Evolutionary conservation across 2,888 invertebrate species (phyloP), one percentile per base, ranked within the genome.

Genomic region (Metalampra italica): DNA sequence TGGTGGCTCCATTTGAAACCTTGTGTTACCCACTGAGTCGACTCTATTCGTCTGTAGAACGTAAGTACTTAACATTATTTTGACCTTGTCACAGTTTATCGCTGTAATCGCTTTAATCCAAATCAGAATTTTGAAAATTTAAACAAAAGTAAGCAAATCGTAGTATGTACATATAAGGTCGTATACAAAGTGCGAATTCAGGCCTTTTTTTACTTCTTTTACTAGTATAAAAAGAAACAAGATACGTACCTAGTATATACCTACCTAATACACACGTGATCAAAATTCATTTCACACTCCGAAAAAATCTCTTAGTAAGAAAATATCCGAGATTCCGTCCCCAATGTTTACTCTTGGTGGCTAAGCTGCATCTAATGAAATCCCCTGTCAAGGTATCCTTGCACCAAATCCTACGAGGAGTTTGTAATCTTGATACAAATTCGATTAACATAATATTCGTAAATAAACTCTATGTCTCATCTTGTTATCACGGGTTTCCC

Each of bases 301-400:
- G 68, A 74, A 83, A 71, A 84, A 82, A 75, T 71, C 68, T 73
- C 69, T 68, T 68, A 68, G 73, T 71, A 76, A 79, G 79, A 79
- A 80, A 81, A 86, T 81, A 84, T 82, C 79, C 68, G 64, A 74
- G 81, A 79, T 78, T 83, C 75, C 70, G 75, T 80, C 85, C 84
- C 84, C 78, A 68, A 79, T 89, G 85, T 89, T 89, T 89, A 79
- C 82, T 75, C 67, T 73, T 71, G 75, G 75, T 76, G 77, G 83
- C 78, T 88, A 89, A 89, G 88, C 88, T 89, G 87, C 87, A 87
- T 84, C 88, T 89, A 89, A 89, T 89, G 88, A 89, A 89, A 87
- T 85, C 85, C 82, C 78, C 82, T 86, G 87, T 85, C 86, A 82
- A 78, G 71, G 77, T 80, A 81, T 75, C 72, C 82, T 73, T 87